Evolutionary conservation across 2,797 vertebrate genomes (phyloP), one percentile per base, ranked within the genome.

Genomic region (Brachymystax lenok): DNA sequence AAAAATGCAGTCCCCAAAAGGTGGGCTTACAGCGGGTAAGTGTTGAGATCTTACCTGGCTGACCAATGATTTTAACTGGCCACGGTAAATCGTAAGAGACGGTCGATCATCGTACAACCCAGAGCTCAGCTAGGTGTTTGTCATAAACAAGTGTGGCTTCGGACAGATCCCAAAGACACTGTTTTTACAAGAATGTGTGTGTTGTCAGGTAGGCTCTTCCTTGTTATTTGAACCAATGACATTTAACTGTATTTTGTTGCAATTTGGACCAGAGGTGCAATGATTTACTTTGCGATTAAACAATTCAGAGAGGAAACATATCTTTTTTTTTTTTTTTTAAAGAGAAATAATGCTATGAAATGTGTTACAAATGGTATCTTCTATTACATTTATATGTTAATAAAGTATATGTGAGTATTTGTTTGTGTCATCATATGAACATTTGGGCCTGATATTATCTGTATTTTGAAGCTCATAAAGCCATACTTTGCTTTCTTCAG

Each of bases 401-500:
- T 89, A 82, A 84, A 74, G 79, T 79, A 74, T 85, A 77, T 86
- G 76, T 83, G 70, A 75, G 68, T 85, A 63, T 63, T 63, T 78
- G 40, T 80, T 79, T 81, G 70, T 81, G 75, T 84, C 74, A 77
- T 86, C 77, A 75, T 84, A 80, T 84, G 83, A 71, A 64, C 73
- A 79, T 79, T 85, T 78, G 82, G 76, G 86, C 76, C 74, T 80
- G 74, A 67, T 61, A 54, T 84, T 82, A 63, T 81, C 46, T 90
- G 40, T 46, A 10, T 75, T 75, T 89, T 91, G 82, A 85, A 88
- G 79, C 88, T 81, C 79, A 80, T 79, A 76, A 90, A 94, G 92
- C 94, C 93, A 94, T 93, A 93, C 89, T 87, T 90, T 21, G 40
- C 27, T 87, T 88, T 87, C 83, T 79, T 82, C 51, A 68, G 74